Conservation (phyloP, 1,140 invertebrate genomes). For the Acromyrmex heyeri region DNA sequence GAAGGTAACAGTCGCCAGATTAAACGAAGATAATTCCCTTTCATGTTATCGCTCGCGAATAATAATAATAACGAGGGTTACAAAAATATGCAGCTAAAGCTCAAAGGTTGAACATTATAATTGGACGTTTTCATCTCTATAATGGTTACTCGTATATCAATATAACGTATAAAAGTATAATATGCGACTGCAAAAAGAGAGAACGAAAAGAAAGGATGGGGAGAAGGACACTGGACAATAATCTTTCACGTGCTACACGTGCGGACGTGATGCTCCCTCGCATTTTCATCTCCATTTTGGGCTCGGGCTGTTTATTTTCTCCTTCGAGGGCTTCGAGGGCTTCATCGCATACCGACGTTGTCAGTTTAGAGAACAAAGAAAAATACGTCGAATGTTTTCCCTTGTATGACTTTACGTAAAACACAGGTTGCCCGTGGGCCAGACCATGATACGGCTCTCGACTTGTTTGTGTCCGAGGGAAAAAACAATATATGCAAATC, state of each 20-base stretch:
- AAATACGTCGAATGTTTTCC: conserved; percentile 12
- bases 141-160: conserved; percentile 13
- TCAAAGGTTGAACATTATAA: conserved; percentile 30
- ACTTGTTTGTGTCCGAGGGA: not conserved
- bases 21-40: conserved; percentile 26
- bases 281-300: not conserved
- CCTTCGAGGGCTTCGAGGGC: not conserved
- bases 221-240: not conserved
- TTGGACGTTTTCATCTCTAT: conserved; percentile 35
- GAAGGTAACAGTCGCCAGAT: not conserved
- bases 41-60: not conserved
- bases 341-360: not conserved
- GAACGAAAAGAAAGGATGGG: too few species aligned
- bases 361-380: conserved; percentile 27
- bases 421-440: too few species aligned
- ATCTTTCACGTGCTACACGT: conserved; percentile 33
- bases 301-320: conserved; percentile 32
- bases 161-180: conserved; percentile 30
- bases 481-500: conserved; percentile 1
- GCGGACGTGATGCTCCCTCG: not conserved
- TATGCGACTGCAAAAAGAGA: not conserved
- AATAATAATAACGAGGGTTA: conserved; percentile 15
- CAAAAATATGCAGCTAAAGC: not conserved
- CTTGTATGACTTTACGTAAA: conserved; percentile 14
- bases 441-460: not conserved